These are phyloP conservation scores for Probaryconus sp. DNA, from an alignment of 1,140 invertebrate genomes.

Conservation along the genomic window DNA sequence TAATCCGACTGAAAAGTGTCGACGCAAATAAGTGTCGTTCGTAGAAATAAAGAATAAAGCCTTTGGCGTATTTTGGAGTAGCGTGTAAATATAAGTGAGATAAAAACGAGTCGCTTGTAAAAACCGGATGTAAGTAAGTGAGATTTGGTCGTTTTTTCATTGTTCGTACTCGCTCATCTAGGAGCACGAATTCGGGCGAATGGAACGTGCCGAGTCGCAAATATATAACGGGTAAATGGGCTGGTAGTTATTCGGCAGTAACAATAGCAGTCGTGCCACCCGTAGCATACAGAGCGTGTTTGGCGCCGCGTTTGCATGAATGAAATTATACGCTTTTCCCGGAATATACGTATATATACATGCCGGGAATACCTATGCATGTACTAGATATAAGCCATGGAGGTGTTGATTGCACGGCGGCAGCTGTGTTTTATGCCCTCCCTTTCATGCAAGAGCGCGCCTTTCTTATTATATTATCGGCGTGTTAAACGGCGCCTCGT, in stretches of 20 bases:
- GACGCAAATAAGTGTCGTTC: neutral
- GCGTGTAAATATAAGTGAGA: slow-evolving; percentile 39
- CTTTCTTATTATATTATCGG: slow-evolving; percentile 73
- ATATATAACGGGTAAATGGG: slow-evolving; percentile 66
- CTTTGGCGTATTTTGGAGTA: neutral
- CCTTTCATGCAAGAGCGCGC: slow-evolving; percentile 58
- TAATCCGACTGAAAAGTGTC: neutral
- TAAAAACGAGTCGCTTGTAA: slow-evolving; percentile 53
- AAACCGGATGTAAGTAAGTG: slow-evolving; percentile 59
- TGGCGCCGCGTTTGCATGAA: slow-evolving; percentile 74
- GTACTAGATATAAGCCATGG: slow-evolving; percentile 59
- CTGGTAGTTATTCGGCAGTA: slow-evolving; percentile 72
- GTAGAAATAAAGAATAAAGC: slow-evolving; percentile 14
- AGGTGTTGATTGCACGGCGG: slow-evolving; percentile 65
- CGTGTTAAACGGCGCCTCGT: slow-evolving; percentile 72
- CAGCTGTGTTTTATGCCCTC: slow-evolving; percentile 67
- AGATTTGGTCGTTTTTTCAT: slow-evolving; percentile 60
- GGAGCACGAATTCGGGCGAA: slow-evolving; percentile 62
- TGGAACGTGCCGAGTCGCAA: slow-evolving; percentile 70
- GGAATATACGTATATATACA: slow-evolving; percentile 64
- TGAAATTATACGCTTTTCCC: slow-evolving; percentile 77
- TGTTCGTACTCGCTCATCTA: slow-evolving; percentile 55
- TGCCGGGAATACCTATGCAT: slow-evolving; percentile 55
- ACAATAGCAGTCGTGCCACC: slow-evolving; percentile 76
- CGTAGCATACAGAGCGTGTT: slow-evolving; percentile 69